Percentiles rank a stretch among this genome's conserved stretches.
These are phyloP conservation scores for Catamblyrhynchus diadema DNA, from an alignment of 2,797 vertebrate genomes.

Conservation along the genomic window DNA sequence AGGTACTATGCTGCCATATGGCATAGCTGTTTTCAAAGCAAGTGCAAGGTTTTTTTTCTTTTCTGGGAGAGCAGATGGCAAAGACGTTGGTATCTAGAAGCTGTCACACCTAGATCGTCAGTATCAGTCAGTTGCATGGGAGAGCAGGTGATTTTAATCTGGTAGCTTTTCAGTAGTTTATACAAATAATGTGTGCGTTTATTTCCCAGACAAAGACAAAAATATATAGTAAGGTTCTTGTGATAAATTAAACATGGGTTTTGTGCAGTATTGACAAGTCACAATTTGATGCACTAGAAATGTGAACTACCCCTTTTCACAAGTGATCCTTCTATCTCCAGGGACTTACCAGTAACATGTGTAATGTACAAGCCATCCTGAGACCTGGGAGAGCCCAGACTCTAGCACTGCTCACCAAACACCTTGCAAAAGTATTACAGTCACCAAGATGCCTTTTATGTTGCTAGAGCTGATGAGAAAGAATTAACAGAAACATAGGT, in stretches of 20 bases:
- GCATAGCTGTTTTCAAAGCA: background rate
- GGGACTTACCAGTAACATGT: background rate
- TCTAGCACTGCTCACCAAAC: background rate
- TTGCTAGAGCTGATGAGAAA: background rate
- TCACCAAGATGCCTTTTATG: background rate
- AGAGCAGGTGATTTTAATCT: background rate
- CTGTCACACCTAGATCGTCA: background rate
- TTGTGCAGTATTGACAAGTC: background rate
- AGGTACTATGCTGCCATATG: background rate
- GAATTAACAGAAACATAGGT: background rate
- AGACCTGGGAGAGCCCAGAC: background rate
- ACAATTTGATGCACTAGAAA: background rate
- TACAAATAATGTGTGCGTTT: background rate
- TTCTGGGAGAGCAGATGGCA: conserved; percentile 3
- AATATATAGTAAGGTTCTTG: background rate
- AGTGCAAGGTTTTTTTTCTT: background rate
- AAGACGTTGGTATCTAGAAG: conserved; percentile 3
- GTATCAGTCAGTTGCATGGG: background rate
- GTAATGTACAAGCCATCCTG: background rate
- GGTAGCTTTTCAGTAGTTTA: background rate
- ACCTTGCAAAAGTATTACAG: background rate
- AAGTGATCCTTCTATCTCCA: background rate
- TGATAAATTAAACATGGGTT: background rate
- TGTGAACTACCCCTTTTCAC: background rate
- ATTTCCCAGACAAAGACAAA: background rate